Base-by-base conservation (phyloP, 2,888 invertebrate genomes). In the Caenorhabditis japonica region DNA sequence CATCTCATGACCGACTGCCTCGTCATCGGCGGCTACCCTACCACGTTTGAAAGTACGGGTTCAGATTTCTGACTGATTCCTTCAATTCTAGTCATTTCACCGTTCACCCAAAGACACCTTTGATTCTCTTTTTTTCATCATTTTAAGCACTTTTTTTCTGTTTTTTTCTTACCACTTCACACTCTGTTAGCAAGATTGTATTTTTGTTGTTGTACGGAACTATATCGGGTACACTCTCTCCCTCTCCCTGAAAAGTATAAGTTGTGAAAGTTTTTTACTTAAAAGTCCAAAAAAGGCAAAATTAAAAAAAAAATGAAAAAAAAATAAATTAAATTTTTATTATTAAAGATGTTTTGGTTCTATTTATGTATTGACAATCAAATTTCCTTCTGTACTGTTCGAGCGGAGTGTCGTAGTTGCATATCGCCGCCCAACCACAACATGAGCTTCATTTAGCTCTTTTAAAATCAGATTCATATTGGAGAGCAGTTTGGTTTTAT, bases 1-100 rank as follows among this genome's bases (percentile, higher is more conserved):
- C 61, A 61, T 61, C 51, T 62, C 46, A 53, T 62, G 62, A 62
- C 62, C 46, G 64, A 64, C 64, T 64, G 64, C 64, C 64, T 56
- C 23, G 19, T 39, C 41, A 64, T 64, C 64, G 64, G 64, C 64
- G 64, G 64, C 56, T 38, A 21, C 30, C 5, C 30, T 10, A 30
- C 10, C 30, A 5, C 10, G 5, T 30, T 30, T 55, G 56, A 64
- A 64, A 47, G 46, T 56, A 64, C 64, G 64, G 64, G 64, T 64
- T 34, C 43, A 30, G 30, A 7, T 5, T 21, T 41, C 19, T 41
- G 39, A 44, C 64, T 34, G 55, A 55, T 39, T 44, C 43, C 12
- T 30, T 7, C 5, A 30, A 44, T 52, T 64, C 64, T 64, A 64
- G 64, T 64, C 64, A 55, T 27, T 47, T 27, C 34, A 15, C 43